Conservation (phyloP, 2,113 vertebrate species). For the Zosterops japonicus region DNA sequence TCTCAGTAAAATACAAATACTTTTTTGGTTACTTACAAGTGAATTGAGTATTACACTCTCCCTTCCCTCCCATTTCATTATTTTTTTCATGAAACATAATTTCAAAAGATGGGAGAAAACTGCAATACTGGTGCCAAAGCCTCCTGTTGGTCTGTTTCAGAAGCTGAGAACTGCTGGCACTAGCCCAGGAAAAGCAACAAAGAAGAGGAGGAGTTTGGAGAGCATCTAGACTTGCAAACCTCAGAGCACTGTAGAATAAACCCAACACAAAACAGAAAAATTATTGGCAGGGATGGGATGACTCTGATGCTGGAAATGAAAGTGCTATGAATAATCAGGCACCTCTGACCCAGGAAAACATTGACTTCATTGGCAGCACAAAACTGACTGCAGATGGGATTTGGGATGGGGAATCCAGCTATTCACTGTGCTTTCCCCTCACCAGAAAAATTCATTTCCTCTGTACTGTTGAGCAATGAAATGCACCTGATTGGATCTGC, state of each 20-base stretch:
- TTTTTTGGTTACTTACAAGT: background rate
- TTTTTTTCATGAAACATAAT: background rate
- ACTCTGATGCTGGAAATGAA: conserved; percentile 19
- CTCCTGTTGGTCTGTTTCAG: background rate
- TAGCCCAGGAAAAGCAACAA: background rate
- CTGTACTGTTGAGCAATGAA: conserved; percentile 18
- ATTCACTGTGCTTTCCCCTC: conserved; percentile 13
- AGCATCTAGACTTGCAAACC: background rate
- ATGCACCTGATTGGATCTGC: conserved; percentile 30
- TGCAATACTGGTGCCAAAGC: background rate
- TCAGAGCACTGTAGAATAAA: background rate
- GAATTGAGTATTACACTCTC: background rate
- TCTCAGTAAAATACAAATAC: background rate
- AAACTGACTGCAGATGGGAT: conserved; percentile 1
- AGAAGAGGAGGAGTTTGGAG: background rate
- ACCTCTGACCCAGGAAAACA: conserved; percentile 50
- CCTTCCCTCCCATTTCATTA: background rate
- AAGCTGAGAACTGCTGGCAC: background rate
- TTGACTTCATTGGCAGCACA: conserved; percentile 18
- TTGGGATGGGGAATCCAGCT: background rate
- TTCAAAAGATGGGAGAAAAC: background rate
- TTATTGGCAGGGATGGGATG: background rate
- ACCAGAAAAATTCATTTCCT: conserved; percentile 51
- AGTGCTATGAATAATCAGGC: conserved; percentile 48
- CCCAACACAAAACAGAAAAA: background rate